Evolutionary conservation across 35 echinoderm and acorn worm species (phyloP).

Genomic region (Apostichopus japonicus): DNA sequence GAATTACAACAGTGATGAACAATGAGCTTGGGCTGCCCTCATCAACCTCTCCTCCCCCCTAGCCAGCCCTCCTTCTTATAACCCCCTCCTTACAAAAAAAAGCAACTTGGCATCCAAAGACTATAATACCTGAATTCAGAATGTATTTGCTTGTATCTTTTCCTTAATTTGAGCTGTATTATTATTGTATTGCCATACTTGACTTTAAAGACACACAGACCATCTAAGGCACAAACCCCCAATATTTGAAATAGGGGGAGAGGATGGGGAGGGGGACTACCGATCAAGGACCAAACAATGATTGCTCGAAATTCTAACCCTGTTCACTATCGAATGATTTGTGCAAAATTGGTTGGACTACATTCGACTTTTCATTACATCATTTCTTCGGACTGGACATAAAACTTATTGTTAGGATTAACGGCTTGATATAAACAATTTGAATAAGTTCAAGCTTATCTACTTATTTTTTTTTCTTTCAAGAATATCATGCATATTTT

Average conservation of each 20-base stretch:
- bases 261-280: background rate
- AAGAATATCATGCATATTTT: constrained; percentile 7
- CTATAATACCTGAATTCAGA: background rate
- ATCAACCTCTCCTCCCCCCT: background rate
- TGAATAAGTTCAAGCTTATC: no score
- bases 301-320: background rate
- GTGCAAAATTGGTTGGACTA: background rate
- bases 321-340: background rate
- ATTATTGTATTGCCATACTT: background rate
- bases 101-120: background rate
- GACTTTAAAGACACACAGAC: background rate
- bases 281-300: background rate
- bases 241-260: background rate
- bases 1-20: no score
- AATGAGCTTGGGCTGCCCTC: no score
- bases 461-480: no score
- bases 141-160: background rate
- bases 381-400: no score
- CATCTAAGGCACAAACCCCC: constrained; percentile 4
- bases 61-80: background rate
- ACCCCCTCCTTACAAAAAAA: background rate
- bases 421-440: background rate
- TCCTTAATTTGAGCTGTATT: background rate
- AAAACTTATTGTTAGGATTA: no score
- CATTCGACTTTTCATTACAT: no score